Base-by-base conservation (phyloP, 2,888 invertebrate species). In the Dasysyrphus albostriatus region DNA sequence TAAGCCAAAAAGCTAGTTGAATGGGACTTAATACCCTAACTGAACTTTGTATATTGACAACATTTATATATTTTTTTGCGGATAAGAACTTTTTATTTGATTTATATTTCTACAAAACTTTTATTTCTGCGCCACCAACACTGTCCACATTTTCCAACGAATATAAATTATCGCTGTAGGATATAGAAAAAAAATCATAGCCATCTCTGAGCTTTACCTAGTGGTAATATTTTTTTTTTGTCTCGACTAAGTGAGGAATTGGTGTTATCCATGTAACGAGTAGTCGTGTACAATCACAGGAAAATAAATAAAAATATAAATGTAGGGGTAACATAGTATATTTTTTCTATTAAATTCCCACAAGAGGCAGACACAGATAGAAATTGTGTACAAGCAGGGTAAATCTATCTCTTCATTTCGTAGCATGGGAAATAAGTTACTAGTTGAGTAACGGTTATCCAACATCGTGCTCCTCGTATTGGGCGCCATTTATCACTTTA, bases 401-500 rank as follows among this genome's bases (percentile, higher is more conserved):
- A 54, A 54, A 54, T 54, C 54, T 29, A 29, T 54, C 7, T 54
- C 32, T 54, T 32, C 0, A 0, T 9, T 8, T 29, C 8, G 7
- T 5, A 14, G 29, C 3, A 16, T 58, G 58, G 16, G 34, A 58
- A 37, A 58, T 58, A 58, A 37, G 34, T 58, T 58, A 58, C 58
- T 37, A 34, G 58, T 58, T 58, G 58, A 58, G 14, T 56, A 34
- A 34, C n/a, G 3, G 56, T 34, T 9, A 58, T n/a, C 32, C 16
- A 58, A 37, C 16, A 58, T 51, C 14, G 51, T 56, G 8, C 19
- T 37, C 9, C 12, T 37, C 42, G 24, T n/a, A 24, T 61, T 61
- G 61, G 61, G 61, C 61, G 61, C 61, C 61, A 61, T 61, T 61
- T 24, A 42, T 61, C 61, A 61, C 14, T 44, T 29, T 29, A 61